phyloP scores from a whole-genome alignment of 2,113 vertebrate species.

The Cyanistes caeruleus region DNA sequence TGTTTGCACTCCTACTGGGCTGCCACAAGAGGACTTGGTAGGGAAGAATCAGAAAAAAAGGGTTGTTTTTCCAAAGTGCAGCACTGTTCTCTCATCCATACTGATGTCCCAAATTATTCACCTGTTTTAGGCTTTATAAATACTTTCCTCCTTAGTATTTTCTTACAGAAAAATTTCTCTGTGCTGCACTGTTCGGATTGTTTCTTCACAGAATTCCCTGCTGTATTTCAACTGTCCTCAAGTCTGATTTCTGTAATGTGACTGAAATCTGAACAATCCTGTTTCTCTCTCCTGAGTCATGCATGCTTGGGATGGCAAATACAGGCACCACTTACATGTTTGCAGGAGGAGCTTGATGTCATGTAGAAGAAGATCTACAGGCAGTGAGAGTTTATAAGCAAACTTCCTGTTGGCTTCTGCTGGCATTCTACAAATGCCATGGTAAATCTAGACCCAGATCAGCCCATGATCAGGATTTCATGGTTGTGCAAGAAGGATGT shows the following conservation, averaged over 20 bases:
- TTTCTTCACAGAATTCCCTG: not conserved
- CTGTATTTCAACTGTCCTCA: not conserved
- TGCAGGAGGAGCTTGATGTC: not conserved
- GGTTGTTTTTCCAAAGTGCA: not conserved
- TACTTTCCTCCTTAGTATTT: not conserved
- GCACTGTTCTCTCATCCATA: not conserved
- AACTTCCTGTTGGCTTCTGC: not conserved
- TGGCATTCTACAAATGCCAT: not conserved
- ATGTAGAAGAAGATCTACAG: not conserved
- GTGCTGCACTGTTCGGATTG: not conserved
- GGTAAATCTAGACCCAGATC: not conserved
- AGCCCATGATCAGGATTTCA: not conserved
- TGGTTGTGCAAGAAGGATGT: not conserved
- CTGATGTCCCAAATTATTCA: not conserved
- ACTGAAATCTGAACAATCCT: not conserved
- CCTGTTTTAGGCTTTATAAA: not conserved
- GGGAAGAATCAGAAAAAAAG: not conserved
- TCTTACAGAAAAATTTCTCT: not conserved
- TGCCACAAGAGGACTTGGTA: not conserved
- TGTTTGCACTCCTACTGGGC: not conserved
- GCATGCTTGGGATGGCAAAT: not conserved
- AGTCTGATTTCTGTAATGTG: not conserved
- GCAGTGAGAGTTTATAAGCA: not conserved
- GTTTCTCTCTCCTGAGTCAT: not conserved
- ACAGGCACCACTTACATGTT: not conserved